Base-by-base conservation (phyloP, 2,113 vertebrate species). In the Calcarius ornatus region DNA sequence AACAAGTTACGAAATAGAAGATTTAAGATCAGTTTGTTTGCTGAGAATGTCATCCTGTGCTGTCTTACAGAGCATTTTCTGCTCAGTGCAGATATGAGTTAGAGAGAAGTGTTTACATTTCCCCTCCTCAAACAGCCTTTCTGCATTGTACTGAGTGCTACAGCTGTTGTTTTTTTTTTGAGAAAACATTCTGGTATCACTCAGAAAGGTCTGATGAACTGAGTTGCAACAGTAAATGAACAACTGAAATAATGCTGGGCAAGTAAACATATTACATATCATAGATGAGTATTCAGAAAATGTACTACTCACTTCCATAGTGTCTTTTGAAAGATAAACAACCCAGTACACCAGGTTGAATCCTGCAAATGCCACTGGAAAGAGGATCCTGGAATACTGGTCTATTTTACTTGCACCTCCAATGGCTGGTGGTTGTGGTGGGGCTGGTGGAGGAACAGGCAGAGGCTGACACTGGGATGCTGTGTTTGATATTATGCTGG, bases 331-430 rank as follows among this genome's bases (percentile, higher is more conserved):
- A 96, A 99, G 99, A 95, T 99, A 99, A 94, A 99, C 99, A 21
- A 99, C 98, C 99, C 99, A 99, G 96, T 99, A 99, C 27, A 99
- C 99, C 77, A 99, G 97, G 97, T 99, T 99, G 97, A 99, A 99
- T 93, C 99, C 99, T 80, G 99, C 99, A 94, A 99, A 99, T 10
- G 99, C 99, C 86, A 99, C 98, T 5, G 99, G 99, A 45, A 99
- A 99, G 76, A 99, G 99, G 83, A 99, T 99, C 95, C 99, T 98
- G 28, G 99, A 99, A 95, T 99, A 99, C 83, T 99, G 98, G 92
- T 99, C 99, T 83, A 99, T 99, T 98, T 99, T 99, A 96, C 99
- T 99, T 61, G 99, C 99, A 28, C 98, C 98, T 57, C 98, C 98
- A 69, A 98, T 94, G 24, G 96, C 85, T 93, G 95, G 94, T 16